Base-by-base conservation (phyloP, 1,140 invertebrate species). In the Drosophila quadrilineata region DNA sequence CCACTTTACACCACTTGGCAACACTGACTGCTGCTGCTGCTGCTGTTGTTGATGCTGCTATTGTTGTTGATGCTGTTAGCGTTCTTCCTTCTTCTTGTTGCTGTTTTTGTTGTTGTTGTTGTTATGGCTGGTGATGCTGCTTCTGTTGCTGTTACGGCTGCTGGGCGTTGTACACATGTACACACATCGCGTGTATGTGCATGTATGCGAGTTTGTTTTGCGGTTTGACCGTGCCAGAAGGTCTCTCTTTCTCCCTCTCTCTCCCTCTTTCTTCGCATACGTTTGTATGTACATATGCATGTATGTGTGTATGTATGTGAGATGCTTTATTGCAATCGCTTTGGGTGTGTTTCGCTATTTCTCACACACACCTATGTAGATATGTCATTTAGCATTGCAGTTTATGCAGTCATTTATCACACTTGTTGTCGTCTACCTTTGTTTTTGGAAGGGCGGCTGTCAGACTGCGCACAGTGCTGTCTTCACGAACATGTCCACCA, bases 1-100 rank as follows among this genome's bases (percentile, higher is more conserved):
- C 40, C 46, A 46, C 38, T 66, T 66, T 40, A 49, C 63, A 40
- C 46, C 63, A 66, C 63, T 66, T 58, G 56, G 56, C 63, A 60
- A 60, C 63, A 66, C 63, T 66, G 63, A 43, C 56, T 54, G 17
- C 45, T 43, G 10, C 26, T 56, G 3, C 29, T 43, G 17, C 33
- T 53, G 53, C 19, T 63, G 28, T 36, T 64, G 24, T 21, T 40
- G 49, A 28, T 40, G 22, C 29, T 40, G 16, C 6, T 53, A 26
- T 16, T 41, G 24, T 8, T 19, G 35, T 3, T 41, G 24, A n/a
- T n/a, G n/a, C n/a, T n/a, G n/a, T n/a, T n/a, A n/a, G n/a, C n/a
- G n/a, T n/a, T n/a, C n/a, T n/a, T n/a, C n/a, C n/a, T n/a, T n/a
- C n/a, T n/a, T n/a, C n/a, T n/a, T n/a, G n/a, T n/a, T n/a, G n/a